Conservation (phyloP, 1,140 invertebrate species). For the Oncopeltus fasciatus region DNA sequence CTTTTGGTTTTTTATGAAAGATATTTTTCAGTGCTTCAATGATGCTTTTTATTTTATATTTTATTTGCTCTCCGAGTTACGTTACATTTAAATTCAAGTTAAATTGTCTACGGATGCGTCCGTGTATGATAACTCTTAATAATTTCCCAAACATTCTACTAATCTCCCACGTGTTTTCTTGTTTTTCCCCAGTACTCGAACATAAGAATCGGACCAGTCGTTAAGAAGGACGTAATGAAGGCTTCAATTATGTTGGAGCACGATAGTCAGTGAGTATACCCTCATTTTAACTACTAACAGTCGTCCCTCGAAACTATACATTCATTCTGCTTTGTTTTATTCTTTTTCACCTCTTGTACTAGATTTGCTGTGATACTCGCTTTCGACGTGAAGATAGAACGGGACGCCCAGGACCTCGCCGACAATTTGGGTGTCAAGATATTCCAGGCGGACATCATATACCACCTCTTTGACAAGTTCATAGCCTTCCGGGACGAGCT, state of each 20-base stretch:
- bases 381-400: constrained; percentile 97
- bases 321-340: too few species aligned
- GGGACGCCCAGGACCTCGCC: constrained; percentile 93
- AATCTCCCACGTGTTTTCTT: too few species aligned
- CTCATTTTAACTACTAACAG: too few species aligned
- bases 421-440: constrained; percentile 88
- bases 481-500: constrained; percentile 86
- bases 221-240: constrained; percentile 99
- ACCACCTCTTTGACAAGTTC: constrained; percentile 98
- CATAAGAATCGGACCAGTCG: constrained; percentile 97
- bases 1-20: too few species aligned
- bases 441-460: constrained; percentile 99
- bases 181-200: constrained; percentile 96
- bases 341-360: constrained; percentile 8
- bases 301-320: too few species aligned
- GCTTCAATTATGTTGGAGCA: constrained; percentile 98
- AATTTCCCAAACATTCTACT: too few species aligned
- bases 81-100: too few species aligned
- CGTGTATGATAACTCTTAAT: too few species aligned
- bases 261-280: constrained; percentile 73
- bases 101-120: too few species aligned
- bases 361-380: constrained; percentile 95
- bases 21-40: too few species aligned
- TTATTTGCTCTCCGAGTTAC: too few species aligned
- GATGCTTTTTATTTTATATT: too few species aligned